phyloP scores from a whole-genome alignment of 2,113 vertebrate genomes.

The Lagopus leucura region DNA sequence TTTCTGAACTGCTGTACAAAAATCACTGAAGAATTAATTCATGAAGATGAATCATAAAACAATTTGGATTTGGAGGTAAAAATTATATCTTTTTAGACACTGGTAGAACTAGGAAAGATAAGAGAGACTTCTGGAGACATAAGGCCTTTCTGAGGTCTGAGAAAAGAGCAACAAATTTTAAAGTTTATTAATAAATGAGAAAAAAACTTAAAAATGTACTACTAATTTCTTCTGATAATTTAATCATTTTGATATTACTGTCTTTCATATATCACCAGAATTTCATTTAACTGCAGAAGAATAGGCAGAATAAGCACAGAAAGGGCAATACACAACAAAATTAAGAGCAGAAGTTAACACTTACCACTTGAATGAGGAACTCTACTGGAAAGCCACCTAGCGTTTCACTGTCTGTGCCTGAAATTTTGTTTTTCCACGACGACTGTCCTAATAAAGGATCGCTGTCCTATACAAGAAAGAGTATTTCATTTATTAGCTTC shows the following conservation, averaged over 20 bases:
- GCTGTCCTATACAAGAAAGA: constrained; percentile 83
- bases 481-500: neutral
- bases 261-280: neutral
- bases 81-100: neutral
- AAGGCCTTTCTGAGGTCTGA: neutral
- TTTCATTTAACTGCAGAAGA: neutral
- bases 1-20: neutral
- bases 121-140: neutral
- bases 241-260: neutral
- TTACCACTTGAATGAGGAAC: constrained; percentile 98
- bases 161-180: neutral
- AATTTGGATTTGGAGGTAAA: neutral
- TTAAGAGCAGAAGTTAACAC: constrained; percentile 36
- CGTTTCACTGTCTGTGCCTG: constrained; percentile 91
- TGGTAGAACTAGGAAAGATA: neutral
- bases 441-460: constrained; percentile 94
- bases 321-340: neutral
- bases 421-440: constrained; percentile 92
- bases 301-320: neutral
- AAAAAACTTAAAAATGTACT: neutral
- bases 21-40: neutral
- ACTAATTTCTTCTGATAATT: neutral
- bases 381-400: constrained; percentile 98
- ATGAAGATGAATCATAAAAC: neutral
- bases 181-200: neutral